Percentiles rank a stretch among this genome's conserved stretches.
Evolutionary conservation across 2,888 invertebrate species (phyloP).

Genomic region (Lycaena phlaeas): DNA sequence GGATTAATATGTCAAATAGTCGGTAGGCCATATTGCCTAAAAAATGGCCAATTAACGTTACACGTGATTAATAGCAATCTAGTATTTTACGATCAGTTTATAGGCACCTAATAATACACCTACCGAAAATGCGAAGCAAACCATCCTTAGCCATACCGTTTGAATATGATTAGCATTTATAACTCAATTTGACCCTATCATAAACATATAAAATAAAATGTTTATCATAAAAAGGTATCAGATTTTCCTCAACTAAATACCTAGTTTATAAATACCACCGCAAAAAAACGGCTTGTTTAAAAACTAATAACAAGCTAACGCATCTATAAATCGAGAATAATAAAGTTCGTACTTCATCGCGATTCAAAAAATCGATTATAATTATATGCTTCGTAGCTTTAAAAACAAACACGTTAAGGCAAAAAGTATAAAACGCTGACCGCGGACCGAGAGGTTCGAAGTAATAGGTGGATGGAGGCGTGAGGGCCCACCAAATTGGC

Average conservation of each 20-base stretch:
- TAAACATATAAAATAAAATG: background rate
- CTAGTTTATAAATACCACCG: conserved; percentile 6
- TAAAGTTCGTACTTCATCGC: conserved; percentile 36
- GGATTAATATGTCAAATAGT: conserved; percentile 56
- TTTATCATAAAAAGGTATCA: too few species aligned
- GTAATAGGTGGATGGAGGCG: conserved; percentile 65
- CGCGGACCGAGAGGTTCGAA: conserved; percentile 50
- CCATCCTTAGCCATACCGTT: too few species aligned
- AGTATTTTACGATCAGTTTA: conserved; percentile 45
- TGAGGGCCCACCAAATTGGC: conserved; percentile 66
- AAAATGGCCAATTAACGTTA: conserved; percentile 49
- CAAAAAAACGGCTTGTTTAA: conserved; percentile 8
- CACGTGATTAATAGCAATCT: conserved; percentile 44
- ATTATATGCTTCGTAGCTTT: conserved; percentile 53
- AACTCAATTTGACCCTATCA: conserved; percentile 17
- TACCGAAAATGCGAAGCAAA: too few species aligned
- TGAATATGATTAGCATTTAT: conserved; percentile 17
- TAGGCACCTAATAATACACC: too few species aligned
- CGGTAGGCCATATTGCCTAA: conserved; percentile 43
- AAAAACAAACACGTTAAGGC: conserved; percentile 65
- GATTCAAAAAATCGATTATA: conserved; percentile 51
- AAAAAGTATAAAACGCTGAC: conserved; percentile 41
- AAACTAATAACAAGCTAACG: conserved; percentile 17
- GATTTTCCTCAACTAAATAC: too few species aligned
- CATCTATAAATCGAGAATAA: conserved; percentile 35